phyloP scores from a whole-genome alignment of 2,797 vertebrate genomes.

The Microcaecilia unicolor region DNA sequence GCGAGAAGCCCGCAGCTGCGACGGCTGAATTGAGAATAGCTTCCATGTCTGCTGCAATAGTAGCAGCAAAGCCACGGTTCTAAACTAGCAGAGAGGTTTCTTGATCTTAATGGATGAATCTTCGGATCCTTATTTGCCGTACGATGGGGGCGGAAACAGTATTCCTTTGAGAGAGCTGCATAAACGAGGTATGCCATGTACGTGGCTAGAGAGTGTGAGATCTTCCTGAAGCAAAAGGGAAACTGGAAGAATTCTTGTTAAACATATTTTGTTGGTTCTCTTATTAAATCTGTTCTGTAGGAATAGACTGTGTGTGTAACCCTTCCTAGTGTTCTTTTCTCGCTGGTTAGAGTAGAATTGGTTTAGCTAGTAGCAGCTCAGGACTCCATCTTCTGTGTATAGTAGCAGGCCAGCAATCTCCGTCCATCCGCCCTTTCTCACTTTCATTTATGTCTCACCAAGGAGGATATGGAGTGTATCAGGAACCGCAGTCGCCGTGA shows the following conservation, averaged over 20 bases:
- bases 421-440: neutral
- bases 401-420: neutral
- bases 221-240: no score
- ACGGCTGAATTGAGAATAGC: constrained; percentile 72
- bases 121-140: constrained; percentile 86
- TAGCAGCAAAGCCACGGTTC: constrained; percentile 8
- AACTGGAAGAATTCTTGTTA: no score
- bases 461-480: neutral
- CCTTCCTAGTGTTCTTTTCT: no score
- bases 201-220: no score
- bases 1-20: constrained; percentile 50
- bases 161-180: constrained; percentile 87
- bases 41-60: constrained; percentile 16
- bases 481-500: no score
- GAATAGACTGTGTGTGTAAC: no score
- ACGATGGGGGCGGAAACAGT: constrained; percentile 87
- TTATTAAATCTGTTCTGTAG: no score
- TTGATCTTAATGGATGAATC: constrained; percentile 65
- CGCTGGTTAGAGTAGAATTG: constrained; percentile 19
- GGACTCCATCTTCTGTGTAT: constrained; percentile 50
- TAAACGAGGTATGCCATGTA: constrained; percentile 59
- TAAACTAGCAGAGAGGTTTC: neutral
- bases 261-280: no score
- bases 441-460: neutral
- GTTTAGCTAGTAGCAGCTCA: constrained; percentile 18